Evolutionary conservation across 2,888 invertebrate species (phyloP), one percentile per base, ranked within the genome.

Genomic region (Syrphus vitripennis): DNA sequence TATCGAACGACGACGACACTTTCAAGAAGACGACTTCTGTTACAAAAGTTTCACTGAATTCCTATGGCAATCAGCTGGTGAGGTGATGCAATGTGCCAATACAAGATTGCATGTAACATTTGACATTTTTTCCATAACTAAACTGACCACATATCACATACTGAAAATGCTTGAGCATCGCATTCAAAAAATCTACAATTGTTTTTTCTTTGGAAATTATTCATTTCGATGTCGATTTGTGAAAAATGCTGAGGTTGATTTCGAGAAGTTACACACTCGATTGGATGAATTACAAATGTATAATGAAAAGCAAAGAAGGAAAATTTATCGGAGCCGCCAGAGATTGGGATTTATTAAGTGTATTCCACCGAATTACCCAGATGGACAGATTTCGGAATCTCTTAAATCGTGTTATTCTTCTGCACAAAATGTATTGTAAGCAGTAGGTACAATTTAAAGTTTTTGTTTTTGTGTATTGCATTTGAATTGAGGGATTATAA

Each of bases 121-220:
- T 45, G 91, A 91, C 78, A 89, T 91, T 5, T 91, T 89, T 84
- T 89, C 90, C 0, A 90, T 91, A 70, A 90, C 91, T 10, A 89
- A 90, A 82, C 71, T 90, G 9, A 89, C 88, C n/a, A 88, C 89
- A n/a, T 90, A 89, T 83, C 89, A 90, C 50, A 84, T 92, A 2
- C 83, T 92, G 87, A 88, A 88, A 21, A 90, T 91, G 86, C 84
- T 91, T 10, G 92, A 92, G 69, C 90, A 90, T 76, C 90, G 91
- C 0, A 89, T 92, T 63, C 90, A 91, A 70, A 87, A 90, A 48
- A 76, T 92, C 2, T 90, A 89, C 37, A 92, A 91, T 70, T 91
- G 91, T 48, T 90, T 92, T 19, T 61, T 89, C 3, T 90, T 90
- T 48, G 89, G 89, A 3, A 89, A 88, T 16, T 89, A 89, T 77